phyloP scores from a whole-genome alignment of 1,140 invertebrate genomes.

The Zaprionus camerounensis region DNA sequence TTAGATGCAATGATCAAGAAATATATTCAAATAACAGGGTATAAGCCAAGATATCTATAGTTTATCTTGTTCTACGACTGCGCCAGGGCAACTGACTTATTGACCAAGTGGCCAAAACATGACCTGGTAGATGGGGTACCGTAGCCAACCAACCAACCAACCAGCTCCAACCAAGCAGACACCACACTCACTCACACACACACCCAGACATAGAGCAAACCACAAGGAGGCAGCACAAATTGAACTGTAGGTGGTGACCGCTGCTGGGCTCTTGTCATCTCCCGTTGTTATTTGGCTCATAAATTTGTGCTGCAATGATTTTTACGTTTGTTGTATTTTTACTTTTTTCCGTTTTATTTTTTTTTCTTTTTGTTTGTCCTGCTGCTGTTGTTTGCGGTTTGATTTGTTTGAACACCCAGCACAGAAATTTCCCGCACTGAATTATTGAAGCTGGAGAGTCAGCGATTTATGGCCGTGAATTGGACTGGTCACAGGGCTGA shows the following conservation, averaged over 20 bases:
- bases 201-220: background rate
- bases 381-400: conserved; percentile 39
- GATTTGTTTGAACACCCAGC: conserved; percentile 60
- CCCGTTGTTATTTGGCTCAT: conserved; percentile 81
- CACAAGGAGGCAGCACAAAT: conserved; percentile 74
- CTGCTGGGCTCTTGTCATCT: conserved; percentile 81
- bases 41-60: background rate
- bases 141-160: background rate
- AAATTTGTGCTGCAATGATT: conserved; percentile 75
- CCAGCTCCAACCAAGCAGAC: background rate
- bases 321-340: conserved; percentile 64
- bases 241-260: conserved; percentile 82
- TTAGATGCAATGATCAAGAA: too few species aligned
- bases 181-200: conserved; percentile 7
- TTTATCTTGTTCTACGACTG: conserved; percentile 15
- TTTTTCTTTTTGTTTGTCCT: conserved; percentile 19
- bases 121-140: conserved; percentile 47
- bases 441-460: conserved; percentile 68
- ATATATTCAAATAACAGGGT: background rate
- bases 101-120: conserved; percentile 62
- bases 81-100: conserved; percentile 52
- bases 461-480: conserved; percentile 69
- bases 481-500: conserved; percentile 21
- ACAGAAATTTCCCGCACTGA: conserved; percentile 51
- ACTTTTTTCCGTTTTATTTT: conserved; percentile 50